Evolutionary conservation across 2,888 invertebrate species (phyloP).

Genomic region (Torymus texanus): DNA sequence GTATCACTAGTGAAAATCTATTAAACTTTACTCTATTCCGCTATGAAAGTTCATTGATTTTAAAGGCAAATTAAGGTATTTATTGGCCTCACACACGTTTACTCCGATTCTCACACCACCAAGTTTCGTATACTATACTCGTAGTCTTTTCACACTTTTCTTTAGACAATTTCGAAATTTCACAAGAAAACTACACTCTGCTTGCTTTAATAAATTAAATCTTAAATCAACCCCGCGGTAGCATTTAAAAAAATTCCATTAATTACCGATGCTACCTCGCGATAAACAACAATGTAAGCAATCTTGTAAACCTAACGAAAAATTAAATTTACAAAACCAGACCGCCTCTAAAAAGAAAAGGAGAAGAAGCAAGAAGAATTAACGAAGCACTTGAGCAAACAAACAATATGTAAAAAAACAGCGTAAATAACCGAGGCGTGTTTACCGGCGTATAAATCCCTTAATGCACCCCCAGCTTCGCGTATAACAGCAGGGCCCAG

Average conservation of each 20-base stretch:
- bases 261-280: constrained; percentile 20
- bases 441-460: constrained; percentile 57
- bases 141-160: too few relatives aligned
- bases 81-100: too few relatives aligned
- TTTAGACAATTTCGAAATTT: too few relatives aligned
- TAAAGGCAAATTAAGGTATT: too few relatives aligned
- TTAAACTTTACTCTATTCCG: too few relatives aligned
- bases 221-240: too few relatives aligned
- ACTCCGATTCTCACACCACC: too few relatives aligned
- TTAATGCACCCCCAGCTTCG: constrained; percentile 54
- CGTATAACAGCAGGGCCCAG: constrained; percentile 8
- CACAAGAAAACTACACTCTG: too few relatives aligned
- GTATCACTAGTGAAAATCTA: too few relatives aligned
- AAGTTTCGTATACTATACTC: too few relatives aligned
- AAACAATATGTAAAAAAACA: constrained; percentile 43
- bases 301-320: constrained; percentile 22
- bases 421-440: constrained; percentile 54
- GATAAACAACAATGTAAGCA: constrained; percentile 29
- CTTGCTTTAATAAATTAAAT: too few relatives aligned
- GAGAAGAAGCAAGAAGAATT: background rate
- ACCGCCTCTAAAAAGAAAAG: background rate
- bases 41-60: too few relatives aligned
- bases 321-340: constrained; percentile 38
- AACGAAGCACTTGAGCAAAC: background rate
- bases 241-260: background rate